Conservation (phyloP, 1,140 invertebrate species). For the Pseudomyrmex sp. region DNA sequence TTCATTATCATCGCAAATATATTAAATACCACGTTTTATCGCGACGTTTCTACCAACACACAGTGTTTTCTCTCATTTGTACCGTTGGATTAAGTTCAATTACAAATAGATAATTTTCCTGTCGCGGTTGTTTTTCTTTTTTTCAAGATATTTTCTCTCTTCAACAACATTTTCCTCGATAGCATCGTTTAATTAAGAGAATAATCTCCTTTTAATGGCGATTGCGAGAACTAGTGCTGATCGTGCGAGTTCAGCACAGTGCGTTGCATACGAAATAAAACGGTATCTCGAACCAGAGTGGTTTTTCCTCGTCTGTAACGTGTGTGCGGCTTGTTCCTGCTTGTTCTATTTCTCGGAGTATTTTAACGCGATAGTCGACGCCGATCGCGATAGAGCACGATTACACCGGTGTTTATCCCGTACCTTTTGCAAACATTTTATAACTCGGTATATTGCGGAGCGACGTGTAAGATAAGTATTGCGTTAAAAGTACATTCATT, state of each 20-base stretch:
- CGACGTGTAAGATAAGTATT: background rate
- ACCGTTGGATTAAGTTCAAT: no score
- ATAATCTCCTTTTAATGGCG: constrained; percentile 1
- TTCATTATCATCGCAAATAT: constrained; percentile 42
- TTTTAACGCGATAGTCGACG: constrained; percentile 29
- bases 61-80: no score
- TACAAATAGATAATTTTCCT: no score
- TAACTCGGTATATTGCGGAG: background rate
- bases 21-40: background rate
- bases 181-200: background rate
- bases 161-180: background rate
- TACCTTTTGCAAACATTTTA: background rate
- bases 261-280: constrained; percentile 54
- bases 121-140: no score
- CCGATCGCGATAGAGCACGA: background rate
- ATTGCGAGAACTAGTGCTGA: constrained; percentile 4
- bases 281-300: constrained; percentile 62
- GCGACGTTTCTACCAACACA: constrained; percentile 14
- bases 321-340: constrained; percentile 29
- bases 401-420: constrained; percentile 1
- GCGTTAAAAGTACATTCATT: no score
- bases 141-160: no score
- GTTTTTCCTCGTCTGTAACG: constrained; percentile 38
- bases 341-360: constrained; percentile 29
- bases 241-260: constrained; percentile 41